Evolutionary conservation across 2,888 invertebrate genomes (phyloP).

Genomic region (Drymonia ruficornis): DNA sequence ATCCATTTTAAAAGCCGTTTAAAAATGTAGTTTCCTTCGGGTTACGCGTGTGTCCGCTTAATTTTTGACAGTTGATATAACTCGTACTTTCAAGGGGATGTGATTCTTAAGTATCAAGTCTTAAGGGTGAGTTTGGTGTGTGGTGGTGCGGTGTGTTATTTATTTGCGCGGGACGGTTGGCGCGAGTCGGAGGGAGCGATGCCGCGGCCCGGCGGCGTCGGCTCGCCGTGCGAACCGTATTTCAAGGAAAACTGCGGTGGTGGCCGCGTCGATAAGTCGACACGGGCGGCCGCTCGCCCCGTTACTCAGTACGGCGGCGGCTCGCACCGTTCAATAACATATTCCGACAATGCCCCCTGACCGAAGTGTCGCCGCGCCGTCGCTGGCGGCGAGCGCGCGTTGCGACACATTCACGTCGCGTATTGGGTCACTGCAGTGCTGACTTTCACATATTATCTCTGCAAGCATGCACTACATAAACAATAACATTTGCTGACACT

Average conservation of each 20-base stretch:
- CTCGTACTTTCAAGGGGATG: conserved; percentile 62
- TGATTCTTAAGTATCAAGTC: conserved; percentile 58
- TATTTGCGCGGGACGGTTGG: conserved; percentile 80
- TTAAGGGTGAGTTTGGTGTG: conserved; percentile 74
- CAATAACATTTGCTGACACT: conserved; percentile 37
- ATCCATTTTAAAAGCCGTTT: conserved; percentile 75
- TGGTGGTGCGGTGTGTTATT: conserved; percentile 58
- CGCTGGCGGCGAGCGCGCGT: conserved; percentile 35
- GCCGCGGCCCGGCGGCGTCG: conserved; percentile 61
- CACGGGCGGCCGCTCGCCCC: conserved; percentile 46
- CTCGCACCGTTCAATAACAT: conserved; percentile 48
- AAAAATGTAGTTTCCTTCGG: conserved; percentile 76
- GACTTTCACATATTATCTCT: conserved; percentile 60
- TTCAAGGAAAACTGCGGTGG: conserved; percentile 75
- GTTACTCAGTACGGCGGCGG: conserved; percentile 47
- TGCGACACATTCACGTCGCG: conserved; percentile 53
- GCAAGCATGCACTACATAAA: conserved; percentile 41
- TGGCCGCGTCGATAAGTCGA: conserved; percentile 59
- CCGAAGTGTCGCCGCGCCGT: conserved; percentile 33
- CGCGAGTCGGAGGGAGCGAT: conserved; percentile 69
- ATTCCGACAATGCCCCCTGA: conserved; percentile 54
- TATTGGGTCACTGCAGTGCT: conserved; percentile 63
- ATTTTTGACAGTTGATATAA: conserved; percentile 85
- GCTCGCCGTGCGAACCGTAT: conserved; percentile 55
- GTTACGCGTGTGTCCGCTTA: conserved; percentile 80